Base-by-base conservation (phyloP, 2,113 vertebrate genomes). In the Tragelaphus imberbis region DNA sequence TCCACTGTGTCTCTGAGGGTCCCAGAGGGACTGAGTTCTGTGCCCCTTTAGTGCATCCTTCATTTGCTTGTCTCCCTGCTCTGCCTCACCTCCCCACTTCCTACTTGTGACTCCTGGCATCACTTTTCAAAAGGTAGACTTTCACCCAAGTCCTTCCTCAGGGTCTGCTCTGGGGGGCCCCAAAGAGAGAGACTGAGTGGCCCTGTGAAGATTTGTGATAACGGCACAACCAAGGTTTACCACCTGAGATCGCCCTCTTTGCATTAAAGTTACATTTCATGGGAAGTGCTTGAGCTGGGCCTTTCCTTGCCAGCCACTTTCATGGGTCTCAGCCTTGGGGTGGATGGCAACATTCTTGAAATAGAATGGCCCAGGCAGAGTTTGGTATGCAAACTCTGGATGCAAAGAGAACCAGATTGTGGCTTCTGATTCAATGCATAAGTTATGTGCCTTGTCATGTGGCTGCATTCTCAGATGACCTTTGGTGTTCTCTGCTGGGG, bases 361-460 rank as follows among this genome's bases (percentile, higher is more conserved):
- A 51, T 61, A 7, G n/a, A 36, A 36, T 16, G 63, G 17, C 28
- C 59, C 23, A 30, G 51, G 3, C 10, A 12, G 17, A 40, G 28
- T 59, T 36, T 7, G 15, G 21, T 3, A 44, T 75, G 40, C 12
- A 28, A 11, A 10, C 3, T 17, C 9, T 33, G 6, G 28, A 9
- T 13, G 2, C 4, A 0, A 1, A 61, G 53, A 47, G 28, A 47
- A 33, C 30, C 2, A 15, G 7, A 12, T 0, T 80, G 61, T 84
- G 63, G 14, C 8, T 55, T 61, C 56, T 58, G 56, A 40, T 49
- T 49, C 56, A 1, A 2, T 10, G 16, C 27, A 1, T 14, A 33
- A 13, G 6, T 3, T 47, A 13, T 2, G 1, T 0, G 1, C 28
- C 16, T 36, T 71, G 51, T 47, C n/a, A 7, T 2, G 0, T 7